Evolutionary conservation across 2,113 vertebrate species (phyloP).

Genomic region (Daboia siamensis): DNA sequence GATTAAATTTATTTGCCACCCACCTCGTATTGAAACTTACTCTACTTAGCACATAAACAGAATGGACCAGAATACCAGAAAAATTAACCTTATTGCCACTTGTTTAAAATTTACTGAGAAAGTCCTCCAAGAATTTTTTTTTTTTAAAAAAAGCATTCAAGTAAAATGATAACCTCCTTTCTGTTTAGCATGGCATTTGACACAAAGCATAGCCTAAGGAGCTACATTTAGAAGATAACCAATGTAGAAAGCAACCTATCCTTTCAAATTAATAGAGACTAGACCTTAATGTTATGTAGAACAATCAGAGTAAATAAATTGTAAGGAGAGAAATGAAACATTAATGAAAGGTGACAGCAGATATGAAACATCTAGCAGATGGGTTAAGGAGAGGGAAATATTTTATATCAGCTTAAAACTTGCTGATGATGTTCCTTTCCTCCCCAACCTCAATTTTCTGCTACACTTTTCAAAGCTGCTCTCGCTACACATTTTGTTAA

Average conservation of each 20-base stretch:
- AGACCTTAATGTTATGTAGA: not conserved
- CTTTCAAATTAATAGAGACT: slow-evolving; percentile 15
- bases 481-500: slow-evolving; percentile 31
- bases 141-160: not conserved
- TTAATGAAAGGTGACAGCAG: not conserved
- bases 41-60: not conserved
- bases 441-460: slow-evolving; percentile 1
- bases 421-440: slow-evolving; percentile 13
- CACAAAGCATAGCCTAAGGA: not conserved
- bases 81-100: not conserved
- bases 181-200: not conserved
- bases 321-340: not conserved
- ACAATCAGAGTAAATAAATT: slow-evolving; percentile 7
- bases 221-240: slow-evolving; percentile 10
- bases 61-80: not conserved
- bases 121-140: not conserved
- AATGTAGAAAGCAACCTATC: slow-evolving; percentile 6
- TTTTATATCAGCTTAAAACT: slow-evolving; percentile 37
- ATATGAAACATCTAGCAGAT: not conserved
- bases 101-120: not conserved
- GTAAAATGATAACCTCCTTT: not conserved
- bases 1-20: not conserved
- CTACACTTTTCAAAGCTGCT: slow-evolving; percentile 21
- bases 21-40: not conserved
- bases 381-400: not conserved